Evolutionary conservation across 2,888 invertebrate genomes (phyloP), one percentile per base, ranked within the genome.

Genomic region (Aphodius granarius): DNA sequence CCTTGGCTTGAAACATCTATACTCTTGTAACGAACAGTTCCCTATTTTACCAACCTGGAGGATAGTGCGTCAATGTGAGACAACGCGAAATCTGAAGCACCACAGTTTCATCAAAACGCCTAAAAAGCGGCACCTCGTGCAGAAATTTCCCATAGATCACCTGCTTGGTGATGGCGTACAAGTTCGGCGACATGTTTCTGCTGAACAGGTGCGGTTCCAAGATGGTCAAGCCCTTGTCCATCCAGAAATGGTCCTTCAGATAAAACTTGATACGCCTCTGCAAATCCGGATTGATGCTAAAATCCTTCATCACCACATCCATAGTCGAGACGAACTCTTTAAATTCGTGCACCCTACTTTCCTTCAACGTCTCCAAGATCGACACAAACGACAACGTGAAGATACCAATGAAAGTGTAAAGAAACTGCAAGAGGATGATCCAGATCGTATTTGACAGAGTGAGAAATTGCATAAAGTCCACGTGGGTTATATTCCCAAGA

Each of bases 291-390:
- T 87, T 88, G 87, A 89, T 88, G 76, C 88, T 87, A 76, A 89
- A 89, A 80, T 89, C 89, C 72, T 85, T 85, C 87, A 89, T 88
- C 79, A 89, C 88, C 81, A 87, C 89, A 73, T 89, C 88, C 79
- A 89, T 88, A 0, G 66, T 74, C 13, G 43, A 20, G 1, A 77
- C 71, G 68, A 72, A 77, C 19, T 77, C 76, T 15, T 74, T 74
- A 70, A 72, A 77, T 65, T 18, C 21, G n/a, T 75, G 73, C 18
- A 19, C 16, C n/a, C 74, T 66, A 13, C 63, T 72, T 88, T 89
- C 77, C 87, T 86, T 64, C 88, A 88, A 0, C 87, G 86, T 87
- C 88, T 76, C 89, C 76, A 88, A 79, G 81, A 89, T 88, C 1
- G 88, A 87, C 0, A 88, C 88, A 83, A 88, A 88, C 0, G 79